These are phyloP conservation scores for Agraylea sexmaculata DNA, from an alignment of 1,140 invertebrate genomes.

Conservation along the genomic window DNA sequence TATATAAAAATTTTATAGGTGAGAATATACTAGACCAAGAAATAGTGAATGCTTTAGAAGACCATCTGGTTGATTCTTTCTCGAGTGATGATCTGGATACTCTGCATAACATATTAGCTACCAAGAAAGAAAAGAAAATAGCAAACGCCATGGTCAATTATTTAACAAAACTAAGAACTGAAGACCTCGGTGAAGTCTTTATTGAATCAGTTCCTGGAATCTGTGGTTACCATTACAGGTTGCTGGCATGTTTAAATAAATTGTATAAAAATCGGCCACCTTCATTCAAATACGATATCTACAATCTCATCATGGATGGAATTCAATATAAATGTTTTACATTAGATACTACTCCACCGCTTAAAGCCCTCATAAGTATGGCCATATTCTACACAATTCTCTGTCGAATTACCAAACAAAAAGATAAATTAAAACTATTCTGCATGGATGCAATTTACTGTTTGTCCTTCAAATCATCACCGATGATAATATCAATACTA, in stretches of 20 bases:
- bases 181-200: neutral
- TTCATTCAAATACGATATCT: constrained; percentile 17
- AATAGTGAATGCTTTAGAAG: no score
- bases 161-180: constrained; percentile 5
- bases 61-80: constrained; percentile 7
- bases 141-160: constrained; percentile 12
- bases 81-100: constrained; percentile 6
- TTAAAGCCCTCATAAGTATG: constrained; percentile 28
- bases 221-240: constrained; percentile 3
- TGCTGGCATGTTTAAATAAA: constrained; percentile 12
- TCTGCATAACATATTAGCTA: constrained; percentile 5
- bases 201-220: constrained; percentile 6
- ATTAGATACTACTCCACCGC: constrained; percentile 28
- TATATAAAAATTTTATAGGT: no score
- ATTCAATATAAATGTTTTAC: constrained; percentile 33
- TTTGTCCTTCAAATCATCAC: constrained; percentile 29
- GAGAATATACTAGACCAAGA: no score
- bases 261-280: constrained; percentile 5
- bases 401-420: constrained; percentile 29
- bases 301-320: constrained; percentile 24
- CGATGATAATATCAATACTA: constrained; percentile 31
- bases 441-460: constrained; percentile 38
- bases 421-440: constrained; percentile 29
- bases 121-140: constrained; percentile 8
- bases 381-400: constrained; percentile 33